Conservation (phyloP, 53 echinoderm and acorn worm genomes). For the Echinometra lucunter region DNA sequence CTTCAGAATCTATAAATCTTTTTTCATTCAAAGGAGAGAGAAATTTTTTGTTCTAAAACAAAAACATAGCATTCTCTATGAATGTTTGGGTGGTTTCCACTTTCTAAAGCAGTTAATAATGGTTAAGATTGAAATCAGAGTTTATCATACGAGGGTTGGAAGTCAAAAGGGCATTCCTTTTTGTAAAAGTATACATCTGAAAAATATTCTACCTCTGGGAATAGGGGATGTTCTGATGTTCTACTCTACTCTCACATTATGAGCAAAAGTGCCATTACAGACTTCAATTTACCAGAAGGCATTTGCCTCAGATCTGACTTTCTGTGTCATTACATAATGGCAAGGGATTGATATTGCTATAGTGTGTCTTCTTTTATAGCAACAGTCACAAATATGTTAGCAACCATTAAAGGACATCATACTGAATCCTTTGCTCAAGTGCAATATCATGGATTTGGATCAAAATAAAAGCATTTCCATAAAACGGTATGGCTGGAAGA, state of each 20-base stretch:
- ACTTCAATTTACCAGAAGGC: not conserved
- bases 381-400: not conserved
- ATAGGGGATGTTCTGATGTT: too few species aligned
- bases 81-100: not conserved
- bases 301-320: not conserved
- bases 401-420: not conserved
- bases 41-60: not conserved
- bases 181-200: too few species aligned
- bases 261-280: slow-evolving; percentile 8
- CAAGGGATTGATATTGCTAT: not conserved
- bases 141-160: too few species aligned
- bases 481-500: not conserved
- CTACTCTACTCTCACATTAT: not conserved
- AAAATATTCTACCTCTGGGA: too few species aligned
- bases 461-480: not conserved
- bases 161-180: too few species aligned
- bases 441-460: not conserved
- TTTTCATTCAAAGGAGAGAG: not conserved
- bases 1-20: not conserved
- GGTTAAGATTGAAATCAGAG: not conserved
- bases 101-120: not conserved
- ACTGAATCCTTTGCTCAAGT: not conserved
- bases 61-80: not conserved
- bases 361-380: not conserved
- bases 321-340: not conserved